phyloP scores from a whole-genome alignment of 2,113 vertebrate species.

The Chelonoidis abingdonii region DNA sequence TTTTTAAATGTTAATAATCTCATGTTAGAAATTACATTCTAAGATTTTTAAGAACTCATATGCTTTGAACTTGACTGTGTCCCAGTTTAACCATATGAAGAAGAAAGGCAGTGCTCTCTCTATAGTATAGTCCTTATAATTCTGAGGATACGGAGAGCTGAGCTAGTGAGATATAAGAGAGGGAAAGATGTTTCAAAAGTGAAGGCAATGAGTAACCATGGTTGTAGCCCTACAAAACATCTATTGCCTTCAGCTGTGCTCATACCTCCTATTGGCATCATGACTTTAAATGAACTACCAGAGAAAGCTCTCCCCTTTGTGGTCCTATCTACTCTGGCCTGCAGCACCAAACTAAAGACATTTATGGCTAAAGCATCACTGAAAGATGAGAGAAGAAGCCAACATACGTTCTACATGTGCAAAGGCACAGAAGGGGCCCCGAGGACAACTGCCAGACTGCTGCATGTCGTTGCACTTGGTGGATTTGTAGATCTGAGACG shows the following conservation, averaged over 20 bases:
- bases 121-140: neutral
- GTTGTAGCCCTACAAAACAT: neutral
- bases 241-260: slow-evolving; percentile 28
- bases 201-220: neutral
- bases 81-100: neutral
- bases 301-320: neutral
- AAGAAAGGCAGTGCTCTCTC: neutral
- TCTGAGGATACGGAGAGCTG: neutral
- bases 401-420: slow-evolving; percentile 96
- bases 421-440: slow-evolving; percentile 99
- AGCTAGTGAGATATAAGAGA: neutral
- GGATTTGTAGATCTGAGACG: slow-evolving; percentile 94
- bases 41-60: neutral
- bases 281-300: neutral
- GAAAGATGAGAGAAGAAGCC: slow-evolving; percentile 39
- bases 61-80: neutral
- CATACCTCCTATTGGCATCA: neutral
- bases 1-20: neutral
- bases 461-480: slow-evolving; percentile 99
- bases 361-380: neutral
- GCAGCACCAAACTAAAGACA: neutral
- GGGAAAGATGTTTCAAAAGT: neutral
- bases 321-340: neutral
- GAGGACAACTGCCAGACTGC: slow-evolving; percentile 96
- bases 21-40: neutral